A percentile compares a stretch with the other conserved stretches of the same genome.
Conservation (phyloP, 64 coral and sea anemone species). For the Anthopleura sola region DNA sequence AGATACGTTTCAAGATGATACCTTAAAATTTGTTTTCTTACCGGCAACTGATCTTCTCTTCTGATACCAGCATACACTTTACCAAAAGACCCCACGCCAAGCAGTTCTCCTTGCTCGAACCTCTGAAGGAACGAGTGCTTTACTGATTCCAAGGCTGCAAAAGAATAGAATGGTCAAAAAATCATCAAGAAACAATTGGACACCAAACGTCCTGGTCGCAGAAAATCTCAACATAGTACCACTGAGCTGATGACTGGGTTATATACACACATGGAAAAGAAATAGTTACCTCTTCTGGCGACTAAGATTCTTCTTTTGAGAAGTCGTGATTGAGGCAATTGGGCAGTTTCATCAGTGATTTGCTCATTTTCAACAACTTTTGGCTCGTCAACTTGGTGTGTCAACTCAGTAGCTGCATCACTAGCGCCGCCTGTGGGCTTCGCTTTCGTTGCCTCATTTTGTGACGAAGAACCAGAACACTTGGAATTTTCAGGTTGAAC, state of each 20-base stretch:
- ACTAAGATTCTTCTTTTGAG: neutral
- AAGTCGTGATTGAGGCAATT: neutral
- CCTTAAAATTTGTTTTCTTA: neutral
- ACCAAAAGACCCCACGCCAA: constrained; percentile 9
- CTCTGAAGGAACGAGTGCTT: neutral
- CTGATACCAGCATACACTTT: constrained; percentile 1
- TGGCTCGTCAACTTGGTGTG: neutral
- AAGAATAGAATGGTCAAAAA: neutral
- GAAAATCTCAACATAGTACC: too few relatives aligned
- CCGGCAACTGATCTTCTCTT: neutral
- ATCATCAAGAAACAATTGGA: neutral
- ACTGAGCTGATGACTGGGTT: too few relatives aligned
- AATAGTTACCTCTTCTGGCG: neutral
- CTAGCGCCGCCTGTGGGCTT: neutral
- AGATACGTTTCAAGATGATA: neutral
- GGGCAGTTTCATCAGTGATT: neutral
- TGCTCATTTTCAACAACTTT: neutral
- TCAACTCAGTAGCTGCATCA: neutral
- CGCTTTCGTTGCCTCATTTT: neutral
- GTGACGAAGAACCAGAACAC: neutral
- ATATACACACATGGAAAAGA: too few relatives aligned
- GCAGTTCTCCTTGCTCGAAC: constrained; percentile 7
- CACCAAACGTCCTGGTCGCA: too few relatives aligned
- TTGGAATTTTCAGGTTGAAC: neutral
- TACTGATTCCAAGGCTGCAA: constrained; percentile 3